Conservation (phyloP, 2,113 vertebrate genomes). For the Heptranchias perlo region DNA sequence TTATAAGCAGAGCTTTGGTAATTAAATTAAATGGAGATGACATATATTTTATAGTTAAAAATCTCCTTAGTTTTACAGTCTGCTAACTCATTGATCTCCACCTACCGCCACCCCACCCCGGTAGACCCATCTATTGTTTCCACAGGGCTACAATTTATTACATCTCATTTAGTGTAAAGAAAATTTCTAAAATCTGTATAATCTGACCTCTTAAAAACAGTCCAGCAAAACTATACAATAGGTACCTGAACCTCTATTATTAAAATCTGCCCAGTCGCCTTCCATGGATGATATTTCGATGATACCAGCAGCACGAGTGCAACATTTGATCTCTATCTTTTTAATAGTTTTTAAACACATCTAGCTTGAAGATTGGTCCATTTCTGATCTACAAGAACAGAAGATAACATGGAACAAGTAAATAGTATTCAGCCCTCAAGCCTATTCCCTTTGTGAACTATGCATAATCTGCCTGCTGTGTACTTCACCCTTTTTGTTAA, state of each 20-base stretch:
- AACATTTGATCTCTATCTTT: background rate
- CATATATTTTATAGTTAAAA: background rate
- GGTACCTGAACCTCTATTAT: background rate
- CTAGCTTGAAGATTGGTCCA: background rate
- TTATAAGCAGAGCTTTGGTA: background rate
- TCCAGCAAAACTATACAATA: background rate
- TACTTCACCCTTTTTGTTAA: background rate
- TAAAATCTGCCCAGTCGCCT: background rate
- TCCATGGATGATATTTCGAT: background rate
- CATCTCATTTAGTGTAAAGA: background rate
- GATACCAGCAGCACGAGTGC: background rate
- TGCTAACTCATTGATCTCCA: background rate
- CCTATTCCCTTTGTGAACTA: too few species aligned
- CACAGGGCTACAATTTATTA: background rate
- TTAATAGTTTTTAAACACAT: background rate
- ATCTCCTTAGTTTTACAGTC: background rate
- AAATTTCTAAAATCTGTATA: background rate
- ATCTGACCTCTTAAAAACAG: background rate
- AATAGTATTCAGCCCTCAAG: background rate
- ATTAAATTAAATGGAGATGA: background rate
- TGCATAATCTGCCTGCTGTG: background rate
- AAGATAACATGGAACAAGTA: background rate
- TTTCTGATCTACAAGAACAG: background rate
- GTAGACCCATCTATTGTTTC: background rate
- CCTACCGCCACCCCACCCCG: background rate